Conservation (phyloP, 1,140 invertebrate genomes). For the Saccostrea cuccullata region DNA sequence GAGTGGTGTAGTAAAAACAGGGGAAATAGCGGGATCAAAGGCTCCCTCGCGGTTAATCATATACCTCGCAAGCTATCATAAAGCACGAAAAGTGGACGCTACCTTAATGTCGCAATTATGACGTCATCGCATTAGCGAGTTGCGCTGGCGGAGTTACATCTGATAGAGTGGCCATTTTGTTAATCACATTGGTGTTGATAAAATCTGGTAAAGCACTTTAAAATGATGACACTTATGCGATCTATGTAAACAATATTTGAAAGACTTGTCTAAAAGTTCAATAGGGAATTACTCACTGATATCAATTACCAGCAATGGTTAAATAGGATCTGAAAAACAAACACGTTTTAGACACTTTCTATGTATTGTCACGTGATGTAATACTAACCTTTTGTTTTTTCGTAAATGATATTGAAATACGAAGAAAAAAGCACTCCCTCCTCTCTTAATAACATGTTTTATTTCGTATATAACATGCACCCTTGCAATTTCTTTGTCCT, state of each 20-base stretch:
- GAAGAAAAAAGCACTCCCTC: background rate
- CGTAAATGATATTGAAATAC: background rate
- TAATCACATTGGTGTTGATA: background rate
- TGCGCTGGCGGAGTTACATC: conserved; percentile 30
- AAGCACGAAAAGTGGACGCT: conserved; percentile 10
- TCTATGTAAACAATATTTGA: conserved; percentile 21
- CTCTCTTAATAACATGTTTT: background rate
- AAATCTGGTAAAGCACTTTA: background rate
- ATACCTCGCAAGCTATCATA: conserved; percentile 10
- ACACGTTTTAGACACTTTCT: background rate
- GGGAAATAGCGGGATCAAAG: conserved; percentile 30
- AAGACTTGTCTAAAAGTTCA: background rate
- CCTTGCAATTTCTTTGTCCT: too few species aligned
- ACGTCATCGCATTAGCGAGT: conserved; percentile 22
- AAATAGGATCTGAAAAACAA: background rate
- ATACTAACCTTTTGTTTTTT: background rate
- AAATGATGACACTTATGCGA: background rate
- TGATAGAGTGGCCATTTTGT: conserved; percentile 3
- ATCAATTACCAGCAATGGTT: background rate
- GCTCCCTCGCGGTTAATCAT: background rate
- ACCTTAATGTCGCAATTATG: conserved; percentile 24
- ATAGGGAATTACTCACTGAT: background rate
- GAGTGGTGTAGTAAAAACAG: conserved; percentile 26
- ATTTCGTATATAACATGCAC: too few species aligned
- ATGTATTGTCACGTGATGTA: background rate